These are phyloP conservation scores for Automeris io DNA, from an alignment of 2,888 invertebrate species.

Conservation along the genomic window DNA sequence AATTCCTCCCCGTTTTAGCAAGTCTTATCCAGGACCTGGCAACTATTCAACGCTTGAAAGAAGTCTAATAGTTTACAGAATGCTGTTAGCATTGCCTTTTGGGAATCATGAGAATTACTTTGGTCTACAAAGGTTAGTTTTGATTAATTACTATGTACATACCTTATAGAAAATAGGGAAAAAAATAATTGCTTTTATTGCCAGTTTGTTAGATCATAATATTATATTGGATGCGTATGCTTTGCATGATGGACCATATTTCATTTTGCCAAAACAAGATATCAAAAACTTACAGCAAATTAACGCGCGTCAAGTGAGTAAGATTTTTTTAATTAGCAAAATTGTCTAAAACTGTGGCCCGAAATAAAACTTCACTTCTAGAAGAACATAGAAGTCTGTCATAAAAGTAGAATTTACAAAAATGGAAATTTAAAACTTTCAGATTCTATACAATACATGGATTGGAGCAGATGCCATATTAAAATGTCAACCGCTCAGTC, in stretches of 20 bases:
- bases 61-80: slow-evolving; percentile 20
- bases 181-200: background rate
- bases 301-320: slow-evolving; percentile 4
- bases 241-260: slow-evolving; percentile 24
- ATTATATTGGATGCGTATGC: slow-evolving; percentile 19
- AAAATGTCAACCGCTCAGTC: slow-evolving; percentile 11
- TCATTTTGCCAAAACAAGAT: slow-evolving; percentile 13
- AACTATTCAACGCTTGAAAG: slow-evolving; percentile 21
- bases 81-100: slow-evolving; percentile 19
- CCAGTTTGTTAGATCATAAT: slow-evolving; percentile 16
- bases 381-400: background rate
- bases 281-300: background rate
- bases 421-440: background rate
- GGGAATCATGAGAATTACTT: slow-evolving; percentile 16
- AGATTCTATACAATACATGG: slow-evolving; percentile 12
- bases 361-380: background rate
- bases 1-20: slow-evolving; percentile 2
- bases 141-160: background rate
- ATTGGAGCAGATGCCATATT: slow-evolving; percentile 9
- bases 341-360: background rate
- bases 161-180: background rate
- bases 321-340: background rate
- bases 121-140: slow-evolving; percentile 11
- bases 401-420: background rate
- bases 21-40: slow-evolving; percentile 14